Evolutionary conservation across 1,140 invertebrate species (phyloP).

Genomic region (Pemphigus obesinymphae): DNA sequence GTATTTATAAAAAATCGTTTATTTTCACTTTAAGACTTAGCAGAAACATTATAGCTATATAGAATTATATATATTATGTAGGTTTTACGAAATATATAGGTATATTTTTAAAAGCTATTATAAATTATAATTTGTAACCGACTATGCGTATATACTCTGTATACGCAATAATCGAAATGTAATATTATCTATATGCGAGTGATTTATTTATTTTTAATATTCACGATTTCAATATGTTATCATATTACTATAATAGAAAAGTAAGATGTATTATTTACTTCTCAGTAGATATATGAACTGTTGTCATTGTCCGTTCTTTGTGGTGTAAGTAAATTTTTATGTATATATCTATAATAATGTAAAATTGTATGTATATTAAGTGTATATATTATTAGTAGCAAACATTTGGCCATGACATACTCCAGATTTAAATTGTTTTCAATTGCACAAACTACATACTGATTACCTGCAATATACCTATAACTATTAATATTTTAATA

Average conservation of each 20-base stretch:
- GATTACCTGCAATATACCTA: background rate
- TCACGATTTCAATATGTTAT: background rate
- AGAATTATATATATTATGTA: too few relatives aligned
- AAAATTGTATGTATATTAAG: constrained; percentile 15
- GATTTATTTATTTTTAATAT: background rate
- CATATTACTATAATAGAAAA: background rate
- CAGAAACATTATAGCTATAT: too few relatives aligned
- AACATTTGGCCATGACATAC: constrained; percentile 32
- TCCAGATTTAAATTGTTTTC: constrained; percentile 41
- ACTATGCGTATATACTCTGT: too few relatives aligned
- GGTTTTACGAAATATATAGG: too few relatives aligned
- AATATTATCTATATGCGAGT: background rate
- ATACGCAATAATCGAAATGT: background rate
- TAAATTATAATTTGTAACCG: too few relatives aligned
- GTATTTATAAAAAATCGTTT: too few relatives aligned
- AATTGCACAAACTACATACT: constrained; percentile 33
- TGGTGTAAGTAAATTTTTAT: background rate
- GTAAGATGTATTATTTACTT: background rate
- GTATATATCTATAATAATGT: background rate
- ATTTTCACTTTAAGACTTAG: too few relatives aligned
- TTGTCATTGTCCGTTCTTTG: constrained; percentile 2
- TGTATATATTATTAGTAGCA: constrained; percentile 7
- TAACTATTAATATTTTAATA: background rate
- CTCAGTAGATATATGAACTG: background rate
- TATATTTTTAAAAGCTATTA: too few relatives aligned